Base-by-base conservation (phyloP, 1,140 invertebrate species). In the Alviniconcha marisindica region DNA sequence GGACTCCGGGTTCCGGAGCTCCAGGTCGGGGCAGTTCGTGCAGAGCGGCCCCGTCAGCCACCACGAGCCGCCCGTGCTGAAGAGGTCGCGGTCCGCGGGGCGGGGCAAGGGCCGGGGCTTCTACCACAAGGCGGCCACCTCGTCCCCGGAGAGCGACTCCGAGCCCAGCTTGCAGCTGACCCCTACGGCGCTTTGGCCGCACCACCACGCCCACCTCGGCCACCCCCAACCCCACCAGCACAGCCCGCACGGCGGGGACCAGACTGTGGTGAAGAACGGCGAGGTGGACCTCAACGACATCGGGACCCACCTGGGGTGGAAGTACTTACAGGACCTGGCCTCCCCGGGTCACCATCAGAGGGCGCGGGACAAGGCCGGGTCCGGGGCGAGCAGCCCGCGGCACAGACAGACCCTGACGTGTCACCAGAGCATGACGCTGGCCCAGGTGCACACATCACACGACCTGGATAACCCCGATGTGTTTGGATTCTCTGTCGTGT, bases 1-100 rank as follows among this genome's bases (percentile, higher is more conserved):
- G 71, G 89, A 90, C 83, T 90, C 89, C 5, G 89, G 89, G 18
- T 90, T 90, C 79, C 84, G 88, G 3, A 89, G 89, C 82, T 88
- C 89, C 1, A 82, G 87, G n/a, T 89, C 87, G 33, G 89, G 84
- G 83, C 89, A 87, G 73, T 86, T 83, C 77, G 83, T 81, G 66
- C 86, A 87, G 38, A 84, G 83, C 24, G 80, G 77, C 73, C n/a
- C n/a, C n/a, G n/a, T n/a, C n/a, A n/a, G n/a, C n/a, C 85, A 84
- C 33, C 85, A 89, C 56, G 36, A 40, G 36, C 38, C 40, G 71
- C 71, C 36, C 15, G 36, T 74, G 71, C 71, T 74, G 36, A 12
- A 14, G n/a, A 40, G 71, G 71, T 40, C 71, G 24, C 7, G 38
- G 71, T 40, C 38, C 7, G 38, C 38, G 3, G 71, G 71, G 14